Base-by-base conservation (phyloP, 1,140 invertebrate genomes). In the Pseudomyrmex flavicornis region DNA sequence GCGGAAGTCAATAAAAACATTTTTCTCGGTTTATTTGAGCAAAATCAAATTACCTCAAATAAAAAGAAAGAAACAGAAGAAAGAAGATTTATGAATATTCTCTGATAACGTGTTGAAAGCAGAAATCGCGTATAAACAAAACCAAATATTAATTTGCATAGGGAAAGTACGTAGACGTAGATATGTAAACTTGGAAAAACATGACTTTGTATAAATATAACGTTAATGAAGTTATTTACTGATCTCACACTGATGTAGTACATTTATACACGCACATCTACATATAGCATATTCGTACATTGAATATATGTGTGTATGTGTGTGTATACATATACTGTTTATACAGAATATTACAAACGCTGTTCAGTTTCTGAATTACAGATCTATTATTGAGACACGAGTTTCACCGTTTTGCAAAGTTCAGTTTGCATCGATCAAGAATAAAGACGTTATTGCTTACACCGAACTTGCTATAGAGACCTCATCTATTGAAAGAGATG, bases 11-110 rank as follows among this genome's bases (percentile, higher is more conserved):
- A 93, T 94, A 91, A 93, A 93, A 84, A 92, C 92, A 91, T 93
- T 94, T 90, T 92, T 94, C 87, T 92, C 93, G 58, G 92, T 92
- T 93, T 93, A 93, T 92, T 91, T 93, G 93, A 92, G 93, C 92
- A 92, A 92, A 94, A 94, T 94, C 93, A 94, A 94, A 94, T 91
- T 93, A 93, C 91, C 93, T 92, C 92, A 93, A 91, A 92, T 93
- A 85, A 93, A 91, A 69, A 92, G 93, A 83, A 91, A 84, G 90
- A 35, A 35, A 35, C 26, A 35, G 26, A 90, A 61, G 85, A 85
- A 56, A 77, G 62, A 72, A 7, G 73, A 83, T 74, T 61, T 46
- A 54, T 86, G 48, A 84, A 44, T 76, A 63, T 69, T 44, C 58
- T 48, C 58, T 48, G 52, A 59, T 54, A 54, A 26, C 59, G n/a